These are phyloP conservation scores for Xenops minutus DNA, from an alignment of 2,797 vertebrate species.

Conservation along the genomic window DNA sequence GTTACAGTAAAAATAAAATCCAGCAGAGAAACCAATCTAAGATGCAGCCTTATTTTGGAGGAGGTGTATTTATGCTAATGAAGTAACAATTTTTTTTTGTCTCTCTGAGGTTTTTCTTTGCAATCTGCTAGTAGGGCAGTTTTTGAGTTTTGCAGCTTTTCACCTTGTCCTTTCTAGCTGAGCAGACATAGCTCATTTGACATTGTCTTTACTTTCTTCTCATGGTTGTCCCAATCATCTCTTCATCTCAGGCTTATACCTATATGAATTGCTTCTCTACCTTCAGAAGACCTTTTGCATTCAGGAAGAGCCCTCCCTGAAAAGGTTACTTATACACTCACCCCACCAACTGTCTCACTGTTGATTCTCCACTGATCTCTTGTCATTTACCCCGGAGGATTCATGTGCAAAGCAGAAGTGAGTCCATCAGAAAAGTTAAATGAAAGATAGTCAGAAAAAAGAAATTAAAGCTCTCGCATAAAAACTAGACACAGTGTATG, in stretches of 20 bases:
- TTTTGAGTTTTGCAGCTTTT: not conserved
- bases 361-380: not conserved
- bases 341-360: not conserved
- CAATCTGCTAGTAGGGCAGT: not conserved
- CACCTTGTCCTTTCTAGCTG: not conserved
- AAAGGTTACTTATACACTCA: not conserved
- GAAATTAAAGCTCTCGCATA: not conserved
- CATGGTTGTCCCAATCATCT: not conserved
- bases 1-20: not conserved
- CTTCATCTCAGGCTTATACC: not conserved
- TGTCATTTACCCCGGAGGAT: not conserved
- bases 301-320: not conserved
- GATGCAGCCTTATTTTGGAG: not conserved
- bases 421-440: not conserved
- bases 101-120: not conserved
- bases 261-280: not conserved
- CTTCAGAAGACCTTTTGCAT: not conserved
- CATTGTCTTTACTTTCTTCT: not conserved
- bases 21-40: not conserved
- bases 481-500: not conserved
- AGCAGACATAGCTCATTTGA: not conserved
- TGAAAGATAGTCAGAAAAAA: not conserved
- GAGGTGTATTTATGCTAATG: not conserved
- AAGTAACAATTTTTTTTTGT: not conserved
- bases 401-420: rapidly evolving